phyloP scores from a whole-genome alignment of 1,140 invertebrate genomes.

The Prorops nasuta region DNA sequence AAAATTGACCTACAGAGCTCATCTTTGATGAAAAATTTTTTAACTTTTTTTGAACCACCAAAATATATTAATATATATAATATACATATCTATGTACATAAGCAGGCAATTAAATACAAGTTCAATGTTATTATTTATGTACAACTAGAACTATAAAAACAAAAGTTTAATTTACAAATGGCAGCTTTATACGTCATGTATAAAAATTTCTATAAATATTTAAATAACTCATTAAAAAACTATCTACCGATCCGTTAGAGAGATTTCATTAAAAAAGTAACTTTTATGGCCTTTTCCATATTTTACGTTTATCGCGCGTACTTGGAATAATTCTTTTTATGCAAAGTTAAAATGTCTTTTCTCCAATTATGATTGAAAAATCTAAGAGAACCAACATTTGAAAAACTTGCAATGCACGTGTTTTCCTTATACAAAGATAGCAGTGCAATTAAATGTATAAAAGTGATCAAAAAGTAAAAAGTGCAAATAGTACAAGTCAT shows the following conservation, averaged over 20 bases:
- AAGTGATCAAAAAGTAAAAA: too few species aligned
- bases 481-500: too few species aligned
- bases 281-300: background rate
- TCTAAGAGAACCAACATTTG: background rate
- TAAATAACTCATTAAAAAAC: slow-evolving; percentile 1
- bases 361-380: background rate
- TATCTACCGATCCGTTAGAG: too few species aligned
- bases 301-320: background rate
- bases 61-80: background rate
- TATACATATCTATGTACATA: background rate
- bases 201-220: slow-evolving; percentile 22
- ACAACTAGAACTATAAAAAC: slow-evolving; percentile 19
- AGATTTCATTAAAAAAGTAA: background rate
- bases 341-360: background rate
- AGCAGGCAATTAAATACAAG: background rate
- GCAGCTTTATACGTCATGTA: slow-evolving; percentile 31
- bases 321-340: background rate
- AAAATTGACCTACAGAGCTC: too few species aligned
- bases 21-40: too few species aligned
- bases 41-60: too few species aligned
- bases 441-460: slow-evolving; percentile 16
- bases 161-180: slow-evolving; percentile 21
- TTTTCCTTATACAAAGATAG: slow-evolving; percentile 25
- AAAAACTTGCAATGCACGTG: background rate
- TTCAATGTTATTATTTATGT: slow-evolving; percentile 8